phyloP scores from a whole-genome alignment of 2,888 invertebrate species.

The Trachelus iudaicus region DNA sequence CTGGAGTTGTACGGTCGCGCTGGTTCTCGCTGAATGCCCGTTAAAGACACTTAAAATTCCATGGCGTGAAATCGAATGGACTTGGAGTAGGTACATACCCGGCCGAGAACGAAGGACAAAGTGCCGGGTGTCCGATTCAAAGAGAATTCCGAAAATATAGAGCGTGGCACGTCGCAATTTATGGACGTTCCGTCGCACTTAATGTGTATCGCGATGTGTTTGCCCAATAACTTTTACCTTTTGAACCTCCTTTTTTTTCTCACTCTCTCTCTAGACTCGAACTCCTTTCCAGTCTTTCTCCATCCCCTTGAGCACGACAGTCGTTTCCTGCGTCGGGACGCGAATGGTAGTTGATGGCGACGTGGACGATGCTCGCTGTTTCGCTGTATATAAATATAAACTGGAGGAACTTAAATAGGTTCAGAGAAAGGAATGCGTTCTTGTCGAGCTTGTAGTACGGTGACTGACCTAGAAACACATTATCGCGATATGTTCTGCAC shows the following conservation, averaged over 20 bases:
- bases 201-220: neutral
- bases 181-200: neutral
- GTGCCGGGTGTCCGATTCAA: neutral
- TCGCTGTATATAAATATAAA: neutral
- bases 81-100: neutral
- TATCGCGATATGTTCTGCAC: conserved; percentile 47
- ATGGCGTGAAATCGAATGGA: neutral
- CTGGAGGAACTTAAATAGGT: conserved; percentile 25
- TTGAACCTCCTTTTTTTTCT: neutral
- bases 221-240: neutral
- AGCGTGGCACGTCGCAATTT: neutral
- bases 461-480: conserved; percentile 53
- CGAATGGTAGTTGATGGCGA: neutral
- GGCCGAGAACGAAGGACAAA: neutral
- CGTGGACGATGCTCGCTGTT: neutral
- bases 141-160: neutral
- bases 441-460: conserved; percentile 22
- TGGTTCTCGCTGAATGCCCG: neutral
- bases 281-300: neutral
- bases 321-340: neutral
- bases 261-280: neutral
- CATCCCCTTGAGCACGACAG: neutral
- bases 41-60: neutral
- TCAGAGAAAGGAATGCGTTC: conserved; percentile 35
- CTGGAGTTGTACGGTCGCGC: neutral